These are phyloP conservation scores for Gobionotothen gibberifrons DNA, from an alignment of 2,797 vertebrate genomes.

Conservation along the genomic window DNA sequence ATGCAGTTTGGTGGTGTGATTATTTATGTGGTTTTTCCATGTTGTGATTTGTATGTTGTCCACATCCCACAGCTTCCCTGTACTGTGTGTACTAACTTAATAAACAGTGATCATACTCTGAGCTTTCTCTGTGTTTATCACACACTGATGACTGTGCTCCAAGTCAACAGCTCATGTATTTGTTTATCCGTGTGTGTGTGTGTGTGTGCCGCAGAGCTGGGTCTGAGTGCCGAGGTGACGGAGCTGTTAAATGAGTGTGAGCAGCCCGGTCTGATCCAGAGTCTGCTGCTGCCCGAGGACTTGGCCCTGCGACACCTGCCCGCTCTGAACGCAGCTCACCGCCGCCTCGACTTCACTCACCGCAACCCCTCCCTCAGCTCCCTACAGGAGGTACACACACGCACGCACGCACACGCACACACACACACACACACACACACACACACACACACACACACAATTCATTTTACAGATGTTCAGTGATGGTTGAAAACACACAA, in stretches of 20 bases:
- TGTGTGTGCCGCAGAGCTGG: conserved; percentile 72
- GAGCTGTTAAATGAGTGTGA: conserved; percentile 87
- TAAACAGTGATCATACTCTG: neutral
- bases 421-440: neutral
- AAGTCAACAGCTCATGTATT: neutral
- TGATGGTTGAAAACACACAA: neutral
- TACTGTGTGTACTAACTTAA: neutral
- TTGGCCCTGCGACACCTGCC: conserved; percentile 92
- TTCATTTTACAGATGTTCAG: conserved; percentile 1
- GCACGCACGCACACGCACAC: neutral
- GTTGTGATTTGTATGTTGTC: neutral
- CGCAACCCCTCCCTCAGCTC: conserved; percentile 85
- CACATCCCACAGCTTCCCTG: neutral
- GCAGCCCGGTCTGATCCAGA: conserved; percentile 86
- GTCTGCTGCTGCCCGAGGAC: conserved; percentile 92
- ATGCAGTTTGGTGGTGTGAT: neutral
- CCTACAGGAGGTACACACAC: conserved; percentile 91
- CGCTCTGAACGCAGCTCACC: conserved; percentile 89
- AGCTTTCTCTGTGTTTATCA: conserved; percentile 7
- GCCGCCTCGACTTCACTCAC: conserved; percentile 87
- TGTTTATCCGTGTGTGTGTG: conserved; percentile 13
- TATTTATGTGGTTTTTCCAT: neutral
- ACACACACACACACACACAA: neutral
- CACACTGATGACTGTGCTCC: neutral
- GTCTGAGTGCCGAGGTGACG: conserved; percentile 85